Conservation (phyloP, 2,888 invertebrate species). For the Athalia circularis region DNA sequence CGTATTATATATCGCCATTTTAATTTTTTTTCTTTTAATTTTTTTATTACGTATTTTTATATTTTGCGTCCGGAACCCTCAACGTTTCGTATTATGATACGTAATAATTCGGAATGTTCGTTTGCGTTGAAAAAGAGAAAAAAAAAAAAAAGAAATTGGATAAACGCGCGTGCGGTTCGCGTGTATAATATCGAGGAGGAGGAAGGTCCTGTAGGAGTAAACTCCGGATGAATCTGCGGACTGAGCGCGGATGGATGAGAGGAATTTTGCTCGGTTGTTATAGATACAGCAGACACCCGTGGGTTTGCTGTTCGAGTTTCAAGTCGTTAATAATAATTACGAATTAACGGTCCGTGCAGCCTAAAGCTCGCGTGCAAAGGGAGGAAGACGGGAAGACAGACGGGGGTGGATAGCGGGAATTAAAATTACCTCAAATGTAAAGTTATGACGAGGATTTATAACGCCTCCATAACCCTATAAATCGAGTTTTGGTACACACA, state of each 20-base stretch:
- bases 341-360: constrained; percentile 65
- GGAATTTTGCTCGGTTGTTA: neutral
- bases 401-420: constrained; percentile 55
- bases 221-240: constrained; percentile 18
- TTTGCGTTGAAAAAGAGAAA: neutral
- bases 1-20: too few species aligned
- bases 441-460: constrained; percentile 71
- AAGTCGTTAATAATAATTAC: constrained; percentile 72
- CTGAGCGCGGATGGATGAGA: neutral
- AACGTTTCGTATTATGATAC: too few species aligned
- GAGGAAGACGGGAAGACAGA: too few species aligned
- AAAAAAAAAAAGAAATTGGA: too few species aligned
- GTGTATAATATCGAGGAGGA: neutral
- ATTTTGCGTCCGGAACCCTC: too few species aligned
- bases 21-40: too few species aligned
- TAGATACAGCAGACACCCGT: too few species aligned
- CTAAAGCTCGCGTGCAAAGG: constrained; percentile 60
- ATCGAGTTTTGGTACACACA: constrained; percentile 31
- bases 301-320: constrained; percentile 4
- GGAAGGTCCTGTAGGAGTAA: neutral
- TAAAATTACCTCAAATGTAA: constrained; percentile 70
- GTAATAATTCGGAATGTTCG: neutral
- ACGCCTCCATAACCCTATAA: constrained; percentile 49
- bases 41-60: too few species aligned
- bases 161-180: neutral